Conservation (phyloP, 2,888 invertebrate species). For the Eupithecia subumbrata region DNA sequence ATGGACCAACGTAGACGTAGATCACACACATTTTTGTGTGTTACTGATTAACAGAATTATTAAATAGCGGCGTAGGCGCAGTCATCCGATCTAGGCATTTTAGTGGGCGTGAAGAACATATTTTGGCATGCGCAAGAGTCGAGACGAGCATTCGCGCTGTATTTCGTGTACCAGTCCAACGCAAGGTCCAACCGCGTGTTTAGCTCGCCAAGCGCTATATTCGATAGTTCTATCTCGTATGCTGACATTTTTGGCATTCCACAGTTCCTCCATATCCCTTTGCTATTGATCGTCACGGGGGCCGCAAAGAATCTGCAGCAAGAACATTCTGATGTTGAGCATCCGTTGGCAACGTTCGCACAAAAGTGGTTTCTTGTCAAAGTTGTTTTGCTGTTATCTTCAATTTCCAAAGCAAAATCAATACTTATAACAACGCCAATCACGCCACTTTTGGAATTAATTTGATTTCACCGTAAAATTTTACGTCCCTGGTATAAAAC, state of each 20-base stretch:
- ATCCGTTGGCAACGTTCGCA: neutral
- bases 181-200: constrained; percentile 53
- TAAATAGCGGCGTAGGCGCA: constrained; percentile 62
- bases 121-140: constrained; percentile 53
- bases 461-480: neutral
- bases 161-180: constrained; percentile 66
- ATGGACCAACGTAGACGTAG: neutral
- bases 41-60: neutral
- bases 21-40: neutral
- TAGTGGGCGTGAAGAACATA: constrained; percentile 60
- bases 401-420: neutral
- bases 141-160: constrained; percentile 47
- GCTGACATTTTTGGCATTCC: constrained; percentile 79
- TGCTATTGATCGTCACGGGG: constrained; percentile 72
- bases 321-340: constrained; percentile 46
- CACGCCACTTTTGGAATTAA: neutral
- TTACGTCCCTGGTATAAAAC: neutral
- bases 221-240: constrained; percentile 66
- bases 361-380: neutral
- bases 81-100: constrained; percentile 58
- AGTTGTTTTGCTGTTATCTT: neutral
- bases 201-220: constrained; percentile 67
- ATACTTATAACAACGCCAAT: neutral
- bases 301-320: constrained; percentile 73
- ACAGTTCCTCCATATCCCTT: constrained; percentile 74